Evolutionary conservation across 2,797 vertebrate genomes (phyloP), one percentile per base, ranked within the genome.

Genomic region (Sebastes goodei): DNA sequence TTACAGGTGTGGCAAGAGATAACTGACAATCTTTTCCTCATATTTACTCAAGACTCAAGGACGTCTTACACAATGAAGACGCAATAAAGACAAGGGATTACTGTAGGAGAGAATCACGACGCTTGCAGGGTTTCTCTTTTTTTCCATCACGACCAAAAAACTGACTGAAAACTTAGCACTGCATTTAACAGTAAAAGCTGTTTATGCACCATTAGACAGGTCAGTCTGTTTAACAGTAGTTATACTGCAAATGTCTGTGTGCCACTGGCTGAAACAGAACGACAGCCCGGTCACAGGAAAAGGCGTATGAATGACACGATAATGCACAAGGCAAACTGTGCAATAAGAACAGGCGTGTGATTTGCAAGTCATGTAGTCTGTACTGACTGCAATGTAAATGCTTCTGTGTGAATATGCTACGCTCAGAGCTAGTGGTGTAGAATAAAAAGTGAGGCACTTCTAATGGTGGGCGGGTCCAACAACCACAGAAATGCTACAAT

Each of bases 1-100:
- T 88, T 84, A 29, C 62, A 82, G 81, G 75, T 76, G 67, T 76
- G 78, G 61, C 35, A 71, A 78, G 67, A 86, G 78, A 84, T 83
- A 86, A 62, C 53, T 75, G 74, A 74, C 82, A 81, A 88, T 89
- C 74, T 80, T 85, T 82, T 84, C 23, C 38, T 79, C 74, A 82
- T 89, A 88, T 89, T 90, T 90, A 78, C 76, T 71, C 35, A 27
- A 76, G 76, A 71, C 74, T 88, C 74, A 85, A 83, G 76, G 71
- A 85, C 29, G 0, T 80, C 35, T 85, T 14, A 59, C 57, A 72
- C 56, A 80, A 61, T 64, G 33, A 79, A 66, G 66, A 72, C 76
- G 38, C 76, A 74, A 60, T 67, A 80, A 80, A 85, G 23, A 80
- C 15, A 42, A 61, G 35, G 70, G 71, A 78, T 89, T 75, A 76